Conservation (phyloP, 1,140 invertebrate genomes). For the Lasioglossum baleicum region DNA sequence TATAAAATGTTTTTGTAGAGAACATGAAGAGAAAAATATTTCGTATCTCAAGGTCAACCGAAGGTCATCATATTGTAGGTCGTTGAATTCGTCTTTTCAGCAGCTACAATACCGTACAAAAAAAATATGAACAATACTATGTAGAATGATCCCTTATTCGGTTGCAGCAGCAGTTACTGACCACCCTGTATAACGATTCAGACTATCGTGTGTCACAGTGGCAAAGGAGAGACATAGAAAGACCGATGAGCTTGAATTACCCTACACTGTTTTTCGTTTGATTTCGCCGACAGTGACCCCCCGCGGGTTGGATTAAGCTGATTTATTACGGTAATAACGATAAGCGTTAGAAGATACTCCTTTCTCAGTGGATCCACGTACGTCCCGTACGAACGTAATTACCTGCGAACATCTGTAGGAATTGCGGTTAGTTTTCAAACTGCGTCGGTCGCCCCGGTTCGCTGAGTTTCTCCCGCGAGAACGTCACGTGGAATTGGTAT, state of each 20-base stretch:
- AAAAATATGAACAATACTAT: too few relatives aligned
- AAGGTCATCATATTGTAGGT: too few relatives aligned
- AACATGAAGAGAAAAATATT: too few relatives aligned
- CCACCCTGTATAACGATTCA: too few relatives aligned
- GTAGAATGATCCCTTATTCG: too few relatives aligned
- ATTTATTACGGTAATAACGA: conserved; percentile 46
- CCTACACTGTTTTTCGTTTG: conserved; percentile 1
- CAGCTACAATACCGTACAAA: too few relatives aligned
- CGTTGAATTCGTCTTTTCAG: too few relatives aligned
- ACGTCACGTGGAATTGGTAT: conserved; percentile 46
- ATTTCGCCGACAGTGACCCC: conserved; percentile 9
- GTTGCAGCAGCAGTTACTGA: too few relatives aligned
- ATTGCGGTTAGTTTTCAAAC: conserved; percentile 37
- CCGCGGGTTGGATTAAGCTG: conserved; percentile 28
- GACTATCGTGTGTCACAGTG: too few relatives aligned
- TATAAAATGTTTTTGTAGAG: too few relatives aligned
- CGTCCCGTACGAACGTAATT: conserved; percentile 27
- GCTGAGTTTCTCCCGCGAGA: conserved; percentile 2
- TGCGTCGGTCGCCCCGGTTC: neutral
- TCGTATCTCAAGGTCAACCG: too few relatives aligned
- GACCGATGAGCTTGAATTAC: conserved; percentile 19
- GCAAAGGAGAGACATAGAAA: too few relatives aligned
- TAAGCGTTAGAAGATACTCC: conserved; percentile 38
- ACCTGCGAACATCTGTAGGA: conserved; percentile 38
- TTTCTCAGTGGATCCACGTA: neutral